Conservation (phyloP, 92 coral and sea anemone species). For the Ricordea florida region DNA sequence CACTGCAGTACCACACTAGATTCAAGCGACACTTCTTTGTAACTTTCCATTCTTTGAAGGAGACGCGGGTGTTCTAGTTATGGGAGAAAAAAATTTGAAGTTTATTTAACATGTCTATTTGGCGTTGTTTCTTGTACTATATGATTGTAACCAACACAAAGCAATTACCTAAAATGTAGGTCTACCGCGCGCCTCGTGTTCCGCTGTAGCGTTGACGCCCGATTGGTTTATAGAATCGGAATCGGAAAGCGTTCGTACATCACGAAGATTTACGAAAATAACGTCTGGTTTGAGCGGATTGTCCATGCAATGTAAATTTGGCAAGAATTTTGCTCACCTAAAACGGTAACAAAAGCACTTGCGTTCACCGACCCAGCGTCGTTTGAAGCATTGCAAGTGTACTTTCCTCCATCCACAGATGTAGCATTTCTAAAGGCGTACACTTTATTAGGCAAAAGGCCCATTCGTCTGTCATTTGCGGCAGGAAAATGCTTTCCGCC, state of each 20-base stretch:
- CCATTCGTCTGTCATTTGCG: slow-evolving; percentile 65
- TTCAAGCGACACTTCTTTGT: slow-evolving; percentile 48
- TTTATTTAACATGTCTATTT: background rate
- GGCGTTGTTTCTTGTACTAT: too few relatives aligned
- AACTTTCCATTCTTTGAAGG: slow-evolving; percentile 47
- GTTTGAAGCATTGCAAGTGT: slow-evolving; percentile 74
- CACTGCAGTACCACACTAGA: slow-evolving; percentile 78
- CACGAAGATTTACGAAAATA: too few relatives aligned
- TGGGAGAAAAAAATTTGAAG: background rate
- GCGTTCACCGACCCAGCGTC: slow-evolving; percentile 79
- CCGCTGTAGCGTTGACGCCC: too few relatives aligned
- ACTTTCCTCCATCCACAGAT: slow-evolving; percentile 68
- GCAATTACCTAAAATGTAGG: too few relatives aligned
- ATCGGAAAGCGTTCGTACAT: too few relatives aligned
- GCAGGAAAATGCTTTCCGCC: slow-evolving; percentile 70
- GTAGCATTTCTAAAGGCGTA: slow-evolving; percentile 53
- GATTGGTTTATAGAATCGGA: too few relatives aligned
- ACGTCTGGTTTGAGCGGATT: too few relatives aligned
- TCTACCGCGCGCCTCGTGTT: too few relatives aligned
- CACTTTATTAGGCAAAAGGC: slow-evolving; percentile 16
- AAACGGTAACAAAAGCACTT: slow-evolving; percentile 71
- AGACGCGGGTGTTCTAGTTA: slow-evolving; percentile 62
- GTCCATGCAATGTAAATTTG: background rate
- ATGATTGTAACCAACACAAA: too few relatives aligned
- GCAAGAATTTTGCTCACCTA: slow-evolving; percentile 41